Evolutionary conservation across 2,888 invertebrate species (phyloP), one percentile per base, ranked within the genome.

Genomic region (Chorisops tibialis): DNA sequence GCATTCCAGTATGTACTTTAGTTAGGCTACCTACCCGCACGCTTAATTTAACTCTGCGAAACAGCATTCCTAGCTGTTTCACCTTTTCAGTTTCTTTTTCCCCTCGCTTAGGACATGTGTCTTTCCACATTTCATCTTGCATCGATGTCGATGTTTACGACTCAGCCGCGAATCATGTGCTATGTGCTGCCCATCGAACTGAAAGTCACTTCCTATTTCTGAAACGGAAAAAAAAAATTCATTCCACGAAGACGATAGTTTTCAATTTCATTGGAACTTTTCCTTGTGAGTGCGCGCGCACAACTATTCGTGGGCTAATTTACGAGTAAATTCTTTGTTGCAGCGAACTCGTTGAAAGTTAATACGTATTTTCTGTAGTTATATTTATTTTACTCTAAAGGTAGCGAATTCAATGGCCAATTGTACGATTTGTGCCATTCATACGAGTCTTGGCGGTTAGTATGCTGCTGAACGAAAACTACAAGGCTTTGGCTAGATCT

Each of bases 241-340:
- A 9, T 30, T 30, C 9, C 2, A 30, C 5, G 30, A 30, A 30
- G 30, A n/a, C n/a, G n/a, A 22, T 7, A 50, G 50, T 30, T 50
- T 48, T 50, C 50, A 50, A 30, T 50, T 50, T 50, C 50, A 50
- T 50, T 30, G 35, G 16, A 50, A 50, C 24, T 35, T 50, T 50
- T 50, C 35, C 35, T 35, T 16, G 9, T 7, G 14, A n/a, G 48
- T 24, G 7, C 6, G 9, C 9, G 24, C 21, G 5, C 24, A 12
- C 24, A 24, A 11, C 21, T 12, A n/a, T 22, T 48, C 48, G 50
- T 50, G 50, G 35, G 50, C 35, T 50, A 35, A 35, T 50, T 50
- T 35, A 50, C 50, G 50, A 50, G 50, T 50, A 16, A 50, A n/a
- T 35, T 50, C 50, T 50, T 50, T 50, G 50, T 50, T 50, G 35